Evolutionary conservation across 2,797 vertebrate species (phyloP).

Genomic region (Vespertilio murinus): DNA sequence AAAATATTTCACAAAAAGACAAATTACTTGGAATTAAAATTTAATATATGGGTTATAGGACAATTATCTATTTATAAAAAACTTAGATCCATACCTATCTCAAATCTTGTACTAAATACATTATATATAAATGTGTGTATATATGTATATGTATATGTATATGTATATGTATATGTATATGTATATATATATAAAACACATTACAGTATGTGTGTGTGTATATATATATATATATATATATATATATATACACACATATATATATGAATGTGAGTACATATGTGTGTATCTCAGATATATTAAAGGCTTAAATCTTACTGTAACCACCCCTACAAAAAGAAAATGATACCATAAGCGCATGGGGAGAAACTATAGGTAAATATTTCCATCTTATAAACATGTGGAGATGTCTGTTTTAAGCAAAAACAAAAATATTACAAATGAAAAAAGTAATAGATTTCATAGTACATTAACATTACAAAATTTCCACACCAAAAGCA

Average conservation of each 20-base stretch:
- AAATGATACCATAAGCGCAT: background rate
- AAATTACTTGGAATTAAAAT: slow-evolving; percentile 7
- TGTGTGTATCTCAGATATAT: background rate
- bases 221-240: background rate
- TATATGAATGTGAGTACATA: no score
- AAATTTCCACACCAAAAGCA: background rate
- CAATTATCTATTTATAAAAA: slow-evolving; percentile 4
- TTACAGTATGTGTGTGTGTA: background rate
- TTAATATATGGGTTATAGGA: background rate
- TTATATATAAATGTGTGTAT: no score
- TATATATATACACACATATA: no score
- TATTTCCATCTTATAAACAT: background rate
- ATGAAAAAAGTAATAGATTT: background rate
- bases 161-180: no score
- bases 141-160: background rate
- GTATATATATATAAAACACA: no score
- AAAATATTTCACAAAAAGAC: slow-evolving; percentile 25
- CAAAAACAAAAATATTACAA: slow-evolving; percentile 52
- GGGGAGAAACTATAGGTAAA: background rate
- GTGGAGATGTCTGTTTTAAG: background rate
- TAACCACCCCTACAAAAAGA: background rate
- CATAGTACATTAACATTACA: background rate
- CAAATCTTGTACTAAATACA: background rate
- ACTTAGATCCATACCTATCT: background rate
- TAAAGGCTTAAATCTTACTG: background rate